A percentile compares a stretch with the other conserved stretches of the same genome.
These are phyloP conservation scores for Ornithoptera priamus DNA, from an alignment of 2,888 invertebrate genomes.

Conservation along the genomic window DNA sequence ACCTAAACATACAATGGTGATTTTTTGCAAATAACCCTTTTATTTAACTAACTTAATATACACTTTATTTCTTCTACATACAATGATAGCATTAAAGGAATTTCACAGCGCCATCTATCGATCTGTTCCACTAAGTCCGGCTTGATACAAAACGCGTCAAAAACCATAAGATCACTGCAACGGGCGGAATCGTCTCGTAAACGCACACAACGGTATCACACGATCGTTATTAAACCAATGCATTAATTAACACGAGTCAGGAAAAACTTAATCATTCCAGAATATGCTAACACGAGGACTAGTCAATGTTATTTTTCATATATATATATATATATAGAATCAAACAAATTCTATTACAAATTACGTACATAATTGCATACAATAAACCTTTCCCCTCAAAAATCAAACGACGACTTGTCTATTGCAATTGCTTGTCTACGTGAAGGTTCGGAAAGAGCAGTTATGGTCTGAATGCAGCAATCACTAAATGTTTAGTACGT, in stretches of 20 bases:
- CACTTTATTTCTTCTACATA: conserved; percentile 54
- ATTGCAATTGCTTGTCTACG: too few species aligned
- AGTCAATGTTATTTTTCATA: conserved; percentile 16
- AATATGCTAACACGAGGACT: conserved; percentile 25
- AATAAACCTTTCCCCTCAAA: too few species aligned
- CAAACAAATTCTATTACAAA: not conserved
- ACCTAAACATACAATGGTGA: conserved; percentile 62
- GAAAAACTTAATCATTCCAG: conserved; percentile 19
- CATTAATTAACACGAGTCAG: not conserved
- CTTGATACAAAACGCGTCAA: conserved; percentile 36
- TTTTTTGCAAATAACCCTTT: conserved; percentile 52
- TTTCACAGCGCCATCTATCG: conserved; percentile 6
- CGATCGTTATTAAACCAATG: not conserved
- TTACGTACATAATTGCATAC: not conserved
- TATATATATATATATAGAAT: conserved; percentile 1
- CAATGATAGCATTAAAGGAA: conserved; percentile 43
- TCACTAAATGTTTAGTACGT: too few species aligned
- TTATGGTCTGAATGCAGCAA: too few species aligned
- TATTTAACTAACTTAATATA: conserved; percentile 55
- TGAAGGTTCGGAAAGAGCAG: too few species aligned
- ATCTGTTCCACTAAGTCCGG: conserved; percentile 16
- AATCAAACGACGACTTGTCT: too few species aligned
- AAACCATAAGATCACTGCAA: conserved; percentile 32
- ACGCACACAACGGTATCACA: conserved; percentile 4
- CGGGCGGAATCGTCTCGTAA: conserved; percentile 14